Conservation (phyloP, 2,797 vertebrate species). For the Anas bahamensis region DNA sequence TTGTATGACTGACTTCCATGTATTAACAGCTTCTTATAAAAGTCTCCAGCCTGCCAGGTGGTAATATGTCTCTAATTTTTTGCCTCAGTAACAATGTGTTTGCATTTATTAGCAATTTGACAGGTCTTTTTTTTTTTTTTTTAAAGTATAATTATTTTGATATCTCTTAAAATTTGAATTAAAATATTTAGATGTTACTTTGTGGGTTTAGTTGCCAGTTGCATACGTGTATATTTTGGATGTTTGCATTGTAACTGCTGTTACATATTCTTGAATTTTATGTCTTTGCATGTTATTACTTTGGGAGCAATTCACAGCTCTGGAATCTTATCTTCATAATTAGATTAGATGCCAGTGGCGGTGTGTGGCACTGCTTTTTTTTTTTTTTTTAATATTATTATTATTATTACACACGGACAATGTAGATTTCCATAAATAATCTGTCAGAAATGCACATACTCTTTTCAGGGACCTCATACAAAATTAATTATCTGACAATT, state of each 20-base stretch:
- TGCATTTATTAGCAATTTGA: background rate
- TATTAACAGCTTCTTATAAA: background rate
- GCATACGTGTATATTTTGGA: background rate
- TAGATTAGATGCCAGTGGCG: background rate
- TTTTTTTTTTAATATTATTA: background rate
- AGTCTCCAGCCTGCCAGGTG: background rate
- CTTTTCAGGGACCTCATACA: background rate
- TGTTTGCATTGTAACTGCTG: background rate
- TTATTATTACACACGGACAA: background rate
- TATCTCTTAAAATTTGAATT: background rate
- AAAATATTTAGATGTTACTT: background rate
- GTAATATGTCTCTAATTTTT: background rate
- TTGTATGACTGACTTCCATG: background rate
- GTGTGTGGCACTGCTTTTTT: background rate
- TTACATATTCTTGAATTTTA: background rate
- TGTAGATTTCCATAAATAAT: background rate
- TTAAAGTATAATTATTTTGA: background rate
- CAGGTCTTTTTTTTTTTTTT: background rate
- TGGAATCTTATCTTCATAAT: background rate
- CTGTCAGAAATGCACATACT: background rate
- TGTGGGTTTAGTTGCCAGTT: background rate
- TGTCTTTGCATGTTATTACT: background rate
- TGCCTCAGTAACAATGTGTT: background rate
- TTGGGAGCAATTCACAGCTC: background rate
- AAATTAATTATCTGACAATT: background rate